A percentile compares a stretch with the other conserved stretches of the same genome.
phyloP scores from a whole-genome alignment of 2,797 vertebrate genomes.

The Falco concolor region DNA sequence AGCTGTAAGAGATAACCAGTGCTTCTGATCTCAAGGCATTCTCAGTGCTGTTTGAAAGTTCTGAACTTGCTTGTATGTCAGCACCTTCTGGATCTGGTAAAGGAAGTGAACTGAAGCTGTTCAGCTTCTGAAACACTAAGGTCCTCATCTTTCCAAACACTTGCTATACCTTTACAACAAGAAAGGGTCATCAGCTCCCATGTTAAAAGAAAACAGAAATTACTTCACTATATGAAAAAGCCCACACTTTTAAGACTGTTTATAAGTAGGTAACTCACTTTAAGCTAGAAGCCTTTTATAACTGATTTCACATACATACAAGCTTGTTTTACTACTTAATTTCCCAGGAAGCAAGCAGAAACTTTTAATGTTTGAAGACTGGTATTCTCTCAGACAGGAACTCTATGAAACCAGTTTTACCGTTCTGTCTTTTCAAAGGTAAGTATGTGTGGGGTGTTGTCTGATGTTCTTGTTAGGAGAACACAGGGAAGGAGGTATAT shows the following conservation, averaged over 20 bases:
- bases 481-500: neutral
- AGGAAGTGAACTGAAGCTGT: neutral
- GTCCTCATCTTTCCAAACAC: neutral
- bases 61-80: neutral
- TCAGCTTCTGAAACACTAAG: neutral
- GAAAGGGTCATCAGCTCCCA: neutral
- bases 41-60: neutral
- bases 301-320: neutral
- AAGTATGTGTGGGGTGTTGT: neutral
- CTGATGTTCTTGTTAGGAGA: neutral
- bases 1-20: neutral
- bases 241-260: neutral
- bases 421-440: conserved; percentile 17
- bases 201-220: neutral
- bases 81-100: neutral
- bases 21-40: neutral
- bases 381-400: neutral
- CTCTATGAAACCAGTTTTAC: conserved; percentile 23
- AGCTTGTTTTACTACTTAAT: conserved; percentile 22
- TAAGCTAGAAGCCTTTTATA: neutral
- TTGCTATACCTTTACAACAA: neutral
- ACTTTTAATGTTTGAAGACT: conserved; percentile 13
- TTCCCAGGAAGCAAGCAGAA: conserved; percentile 18
- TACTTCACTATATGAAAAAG: neutral
- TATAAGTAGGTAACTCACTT: neutral